Base-by-base conservation (phyloP, 2,888 invertebrate genomes). In the Tetragonisca angustula region DNA sequence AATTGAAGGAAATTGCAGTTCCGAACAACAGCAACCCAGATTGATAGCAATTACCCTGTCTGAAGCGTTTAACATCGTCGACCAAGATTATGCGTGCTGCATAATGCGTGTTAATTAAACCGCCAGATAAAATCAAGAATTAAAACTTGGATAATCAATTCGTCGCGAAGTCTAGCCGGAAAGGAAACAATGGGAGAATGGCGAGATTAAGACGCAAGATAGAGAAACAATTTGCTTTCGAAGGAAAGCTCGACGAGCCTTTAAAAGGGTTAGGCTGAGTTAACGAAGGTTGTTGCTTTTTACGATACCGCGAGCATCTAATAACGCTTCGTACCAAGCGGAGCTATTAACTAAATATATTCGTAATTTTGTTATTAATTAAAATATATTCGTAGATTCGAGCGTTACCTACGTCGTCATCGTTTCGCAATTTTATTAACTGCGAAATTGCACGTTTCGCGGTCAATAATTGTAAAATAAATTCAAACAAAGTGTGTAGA, bases 241-340 rank as follows among this genome's bases (percentile, higher is more conserved):
- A 32, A 70, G 50, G 54, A 70, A 70, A 43, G 50, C 64, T 61
- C 17, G 43, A 15, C 21, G 65, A 70, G 59, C 32, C 36, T 73
- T 64, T 64, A 64, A 76, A 15, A 59, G 32, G 67, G n/a, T n/a
- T n/a, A n/a, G n/a, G n/a, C n/a, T 15, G 50, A 56, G 43, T 74
- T 70, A 74, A 75, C 49, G 64, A 67, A 24, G 59, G 59, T 75
- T 71, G 32, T 43, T 64, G 15, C 59, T 54, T 17, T 65, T 61
- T 54, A 36, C 43, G 27, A 65, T 27, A 27, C 54, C 13, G 62
- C 21, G 27, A 65, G 27, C 71, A 56, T 54, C 19, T 27, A 2
- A 72, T 32, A n/a, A 43, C 32, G 17, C 27, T 27, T 13, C 24
- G 36, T 73, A 73, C 50, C 27, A 69, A n/a, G 50, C 17, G n/a